A percentile compares a stretch with the other conserved stretches of the same genome.
phyloP scores from a whole-genome alignment of 2,888 invertebrate species.

The Liposcelis brunnea region DNA sequence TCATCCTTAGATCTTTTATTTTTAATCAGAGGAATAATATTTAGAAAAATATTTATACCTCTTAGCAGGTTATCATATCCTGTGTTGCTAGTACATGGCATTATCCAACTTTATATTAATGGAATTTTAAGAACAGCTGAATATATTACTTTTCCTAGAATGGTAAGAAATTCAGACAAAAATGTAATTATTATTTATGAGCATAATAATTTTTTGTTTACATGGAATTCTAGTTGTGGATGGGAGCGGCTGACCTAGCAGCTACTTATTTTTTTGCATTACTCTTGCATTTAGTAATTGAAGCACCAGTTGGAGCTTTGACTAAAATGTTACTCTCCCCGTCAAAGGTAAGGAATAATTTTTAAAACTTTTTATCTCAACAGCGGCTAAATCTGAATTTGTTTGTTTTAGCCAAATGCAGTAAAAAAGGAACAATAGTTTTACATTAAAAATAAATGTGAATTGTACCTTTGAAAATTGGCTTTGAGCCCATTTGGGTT shows the following conservation, averaged over 20 bases:
- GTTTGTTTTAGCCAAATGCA: too few relatives aligned
- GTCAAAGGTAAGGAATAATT: too few relatives aligned
- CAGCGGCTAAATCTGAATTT: too few relatives aligned
- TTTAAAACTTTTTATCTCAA: too few relatives aligned
- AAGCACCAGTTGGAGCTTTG: slow-evolving; percentile 16
- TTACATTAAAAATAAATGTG: too few relatives aligned
- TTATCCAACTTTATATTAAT: slow-evolving; percentile 15
- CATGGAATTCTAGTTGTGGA: slow-evolving; percentile 17
- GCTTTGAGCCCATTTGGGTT: too few relatives aligned
- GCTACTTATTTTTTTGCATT: slow-evolving; percentile 16
- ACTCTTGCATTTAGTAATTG: slow-evolving; percentile 16
- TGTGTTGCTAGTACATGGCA: slow-evolving; percentile 17
- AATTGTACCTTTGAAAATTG: too few relatives aligned
- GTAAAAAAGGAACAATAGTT: too few relatives aligned
- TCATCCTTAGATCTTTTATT: slow-evolving; percentile 7
- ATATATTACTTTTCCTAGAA: slow-evolving; percentile 14
- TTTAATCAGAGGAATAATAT: slow-evolving; percentile 12
- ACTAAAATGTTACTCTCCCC: slow-evolving; percentile 9
- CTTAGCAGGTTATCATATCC: slow-evolving; percentile 17
- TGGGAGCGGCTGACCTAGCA: slow-evolving; percentile 16
- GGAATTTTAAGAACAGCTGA: slow-evolving; percentile 15
- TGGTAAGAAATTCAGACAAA: too few relatives aligned
- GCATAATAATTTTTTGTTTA: slow-evolving; percentile 6
- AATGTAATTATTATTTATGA: too few relatives aligned
- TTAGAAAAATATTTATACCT: slow-evolving; percentile 13